These are phyloP conservation scores for Cardiocondyla obscurior DNA, from an alignment of 1,140 invertebrate genomes.

Conservation along the genomic window DNA sequence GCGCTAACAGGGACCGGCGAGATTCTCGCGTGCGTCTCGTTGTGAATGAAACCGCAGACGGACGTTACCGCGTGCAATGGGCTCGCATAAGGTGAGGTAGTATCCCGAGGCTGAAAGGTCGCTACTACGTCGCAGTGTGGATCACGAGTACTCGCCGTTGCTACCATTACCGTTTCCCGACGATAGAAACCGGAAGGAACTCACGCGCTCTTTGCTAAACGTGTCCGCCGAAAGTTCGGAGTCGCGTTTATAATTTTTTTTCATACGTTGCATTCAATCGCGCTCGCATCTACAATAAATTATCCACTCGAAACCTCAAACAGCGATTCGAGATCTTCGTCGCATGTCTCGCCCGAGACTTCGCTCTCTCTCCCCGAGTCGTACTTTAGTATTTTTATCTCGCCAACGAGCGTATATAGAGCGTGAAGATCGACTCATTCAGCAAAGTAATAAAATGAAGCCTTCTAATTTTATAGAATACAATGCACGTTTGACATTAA, in stretches of 20 bases:
- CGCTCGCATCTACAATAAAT: not conserved
- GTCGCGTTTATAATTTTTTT: constrained; percentile 11
- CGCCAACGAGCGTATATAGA: not conserved
- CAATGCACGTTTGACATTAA: not conserved
- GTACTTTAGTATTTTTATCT: not conserved
- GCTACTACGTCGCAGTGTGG: constrained; percentile 40
- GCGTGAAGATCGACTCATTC: not conserved
- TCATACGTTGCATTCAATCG: constrained; percentile 15
- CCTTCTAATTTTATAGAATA: not conserved
- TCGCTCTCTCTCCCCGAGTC: not conserved
- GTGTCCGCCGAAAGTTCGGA: not conserved
- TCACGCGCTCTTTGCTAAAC: not conserved
- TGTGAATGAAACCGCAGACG: constrained; percentile 60
- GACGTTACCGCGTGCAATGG: constrained; percentile 32
- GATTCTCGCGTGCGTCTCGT: not conserved
- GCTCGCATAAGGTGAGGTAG: constrained; percentile 59
- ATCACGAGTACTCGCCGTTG: constrained; percentile 4
- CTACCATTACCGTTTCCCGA: not conserved
- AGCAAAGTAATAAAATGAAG: too few relatives aligned
- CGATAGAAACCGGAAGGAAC: constrained; percentile 39
- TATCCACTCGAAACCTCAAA: not conserved
- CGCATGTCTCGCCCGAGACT: not conserved
- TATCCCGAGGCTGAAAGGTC: constrained; percentile 65
- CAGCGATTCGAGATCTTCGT: not conserved
- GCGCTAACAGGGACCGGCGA: not conserved